phyloP scores from a whole-genome alignment of 2,113 vertebrate species.

The Silurus asotus region DNA sequence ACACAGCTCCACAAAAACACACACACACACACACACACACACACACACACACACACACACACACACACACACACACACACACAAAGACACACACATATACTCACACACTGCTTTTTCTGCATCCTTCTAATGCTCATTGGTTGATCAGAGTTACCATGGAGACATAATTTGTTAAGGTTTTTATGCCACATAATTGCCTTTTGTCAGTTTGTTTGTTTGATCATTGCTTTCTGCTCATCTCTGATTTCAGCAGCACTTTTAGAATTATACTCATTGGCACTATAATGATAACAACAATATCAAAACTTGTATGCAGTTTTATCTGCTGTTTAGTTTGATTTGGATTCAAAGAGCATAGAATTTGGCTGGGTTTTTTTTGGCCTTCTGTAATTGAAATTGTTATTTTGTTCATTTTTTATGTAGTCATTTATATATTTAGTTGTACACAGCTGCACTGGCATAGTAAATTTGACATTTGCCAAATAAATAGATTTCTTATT shows the following conservation, averaged over 20 bases:
- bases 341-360: not conserved
- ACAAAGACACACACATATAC: not conserved
- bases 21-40: not conserved
- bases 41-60: not conserved
- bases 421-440: not conserved
- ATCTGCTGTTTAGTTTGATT: not conserved
- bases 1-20: not conserved
- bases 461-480: not conserved
- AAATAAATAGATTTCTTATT: not conserved
- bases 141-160: constrained; percentile 26
- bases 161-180: constrained; percentile 19
- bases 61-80: not conserved
- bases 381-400: not conserved
- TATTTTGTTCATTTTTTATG: not conserved
- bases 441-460: not conserved
- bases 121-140: not conserved
- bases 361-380: not conserved
- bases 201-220: constrained; percentile 15
- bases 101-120: not conserved
- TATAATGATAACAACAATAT: not conserved
- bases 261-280: not conserved
- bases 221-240: not conserved
- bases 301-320: not conserved
- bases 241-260: not conserved
- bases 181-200: not conserved